These are phyloP conservation scores for Cephalotes varians DNA, from an alignment of 2,888 invertebrate species.

Conservation along the genomic window DNA sequence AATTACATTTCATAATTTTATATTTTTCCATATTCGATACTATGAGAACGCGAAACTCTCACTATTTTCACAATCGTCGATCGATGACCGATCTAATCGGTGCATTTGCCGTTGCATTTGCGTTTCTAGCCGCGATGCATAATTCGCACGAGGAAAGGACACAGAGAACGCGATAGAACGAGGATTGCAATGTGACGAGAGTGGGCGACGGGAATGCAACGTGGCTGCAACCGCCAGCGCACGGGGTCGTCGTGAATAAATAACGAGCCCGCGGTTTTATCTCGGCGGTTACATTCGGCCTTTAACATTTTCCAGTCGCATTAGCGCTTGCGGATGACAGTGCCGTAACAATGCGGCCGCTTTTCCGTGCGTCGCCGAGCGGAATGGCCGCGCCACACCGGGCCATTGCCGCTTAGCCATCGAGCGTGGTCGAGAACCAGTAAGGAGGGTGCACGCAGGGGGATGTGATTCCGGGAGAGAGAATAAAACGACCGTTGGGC, in stretches of 20 bases:
- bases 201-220: conserved; percentile 1
- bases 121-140: conserved; percentile 45
- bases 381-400: conserved; percentile 66
- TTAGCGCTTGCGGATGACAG: conserved; percentile 80
- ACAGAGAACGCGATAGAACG: background rate
- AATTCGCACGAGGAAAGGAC: conserved; percentile 45
- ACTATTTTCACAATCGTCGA: background rate
- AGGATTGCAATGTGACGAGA: background rate
- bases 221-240: conserved; percentile 52
- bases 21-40: background rate
- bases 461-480: conserved; percentile 75
- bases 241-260: conserved; percentile 67
- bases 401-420: conserved; percentile 27
- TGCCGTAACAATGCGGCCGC: conserved; percentile 78
- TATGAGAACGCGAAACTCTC: background rate
- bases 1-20: too few relatives aligned
- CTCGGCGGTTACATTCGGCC: conserved; percentile 67
- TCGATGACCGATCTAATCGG: conserved; percentile 21
- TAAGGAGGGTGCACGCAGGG: background rate
- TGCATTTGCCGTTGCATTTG: background rate
- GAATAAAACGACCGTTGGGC: conserved; percentile 67
- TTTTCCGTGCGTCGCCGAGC: conserved; percentile 75
- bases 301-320: conserved; percentile 78
- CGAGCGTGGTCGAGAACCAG: conserved; percentile 25
- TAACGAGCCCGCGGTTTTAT: conserved; percentile 72